Base-by-base conservation (phyloP, 2,888 invertebrate species). In the Halictus ligatus region DNA sequence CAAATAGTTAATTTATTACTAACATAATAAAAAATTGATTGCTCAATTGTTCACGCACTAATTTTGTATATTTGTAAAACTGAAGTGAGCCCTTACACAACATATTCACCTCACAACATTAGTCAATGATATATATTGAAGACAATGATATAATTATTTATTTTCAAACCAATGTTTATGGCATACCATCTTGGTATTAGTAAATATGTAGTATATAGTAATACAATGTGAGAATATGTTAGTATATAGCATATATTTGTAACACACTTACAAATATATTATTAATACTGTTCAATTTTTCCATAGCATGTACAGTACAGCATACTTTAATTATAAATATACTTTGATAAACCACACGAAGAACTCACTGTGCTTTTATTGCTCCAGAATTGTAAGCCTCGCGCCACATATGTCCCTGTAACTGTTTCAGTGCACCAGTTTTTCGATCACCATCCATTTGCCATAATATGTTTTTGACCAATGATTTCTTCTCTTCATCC, bases 341-440 rank as follows among this genome's bases (percentile, higher is more conserved):
- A 58, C 58, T 48, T 54, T 46, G 7, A 21, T 75, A 77, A 73
- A 69, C 58, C 40, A 4, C 12, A 69, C 29, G 40, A 29, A n/a
- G 75, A 85, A 98, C 98, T 97, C 96, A 99, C 99, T 99, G 98
- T 94, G 98, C 98, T 94, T 97, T 97, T 5, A 99, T 95, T 58
- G 96, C 96, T 58, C 98, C 98, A 79, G 96, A 96, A 90, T 97
- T 96, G 94, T 98, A 99, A 6, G 98, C 99, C 90, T 97, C 96
- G 92, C 97, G 97, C 98, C 98, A 99, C 92, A 99, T 97, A 87
- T 98, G 96, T 0, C 99, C 99, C 95, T 99, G 99, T n/a, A 99
- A 96, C 76, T 97, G 96, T 95, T 99, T 99, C 86, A 99, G 96
- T 8, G 98, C 97, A 8, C 97, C 97, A 58, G 97, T 96, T 95